Conservation (phyloP, 2,888 invertebrate species). For the Pheosia gnoma region DNA sequence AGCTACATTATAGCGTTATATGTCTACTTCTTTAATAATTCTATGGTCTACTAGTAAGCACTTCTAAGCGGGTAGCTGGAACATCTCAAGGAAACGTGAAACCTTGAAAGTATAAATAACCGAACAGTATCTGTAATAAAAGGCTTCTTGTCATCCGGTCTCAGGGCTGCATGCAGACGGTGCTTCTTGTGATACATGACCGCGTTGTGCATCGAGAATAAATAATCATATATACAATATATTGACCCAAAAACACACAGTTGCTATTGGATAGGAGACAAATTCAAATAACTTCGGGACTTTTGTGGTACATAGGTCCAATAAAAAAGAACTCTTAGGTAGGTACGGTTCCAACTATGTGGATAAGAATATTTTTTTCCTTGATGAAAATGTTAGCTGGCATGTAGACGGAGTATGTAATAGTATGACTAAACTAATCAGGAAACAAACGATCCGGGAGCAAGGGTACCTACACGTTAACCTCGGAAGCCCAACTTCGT, state of each 20-base stretch:
- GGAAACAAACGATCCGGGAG: slow-evolving; percentile 39
- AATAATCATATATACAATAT: slow-evolving; percentile 14
- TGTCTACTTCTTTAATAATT: not conserved
- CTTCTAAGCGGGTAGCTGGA: slow-evolving; percentile 8
- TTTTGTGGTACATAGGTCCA: too few relatives aligned
- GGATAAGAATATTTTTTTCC: too few relatives aligned
- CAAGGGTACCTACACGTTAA: slow-evolving; percentile 32
- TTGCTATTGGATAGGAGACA: too few relatives aligned
- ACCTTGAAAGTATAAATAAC: slow-evolving; percentile 47
- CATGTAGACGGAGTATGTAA: slow-evolving; percentile 7
- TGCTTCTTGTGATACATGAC: slow-evolving; percentile 39
- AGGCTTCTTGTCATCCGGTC: slow-evolving; percentile 50
- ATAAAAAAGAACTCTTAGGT: too few relatives aligned
- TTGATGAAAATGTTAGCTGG: not conserved
- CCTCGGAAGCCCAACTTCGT: slow-evolving; percentile 56
- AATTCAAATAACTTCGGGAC: too few relatives aligned
- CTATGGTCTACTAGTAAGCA: not conserved
- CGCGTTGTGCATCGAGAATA: slow-evolving; percentile 19
- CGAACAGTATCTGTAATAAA: slow-evolving; percentile 37
- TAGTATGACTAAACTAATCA: slow-evolving; percentile 43
- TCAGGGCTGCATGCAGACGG: slow-evolving; percentile 37
- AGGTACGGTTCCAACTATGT: slow-evolving; percentile 1
- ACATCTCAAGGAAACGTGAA: slow-evolving; percentile 21
- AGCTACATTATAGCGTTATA: not conserved
- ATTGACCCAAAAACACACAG: not conserved